Conservation (phyloP, 2,888 invertebrate genomes). For the Rapana venosa region DNA sequence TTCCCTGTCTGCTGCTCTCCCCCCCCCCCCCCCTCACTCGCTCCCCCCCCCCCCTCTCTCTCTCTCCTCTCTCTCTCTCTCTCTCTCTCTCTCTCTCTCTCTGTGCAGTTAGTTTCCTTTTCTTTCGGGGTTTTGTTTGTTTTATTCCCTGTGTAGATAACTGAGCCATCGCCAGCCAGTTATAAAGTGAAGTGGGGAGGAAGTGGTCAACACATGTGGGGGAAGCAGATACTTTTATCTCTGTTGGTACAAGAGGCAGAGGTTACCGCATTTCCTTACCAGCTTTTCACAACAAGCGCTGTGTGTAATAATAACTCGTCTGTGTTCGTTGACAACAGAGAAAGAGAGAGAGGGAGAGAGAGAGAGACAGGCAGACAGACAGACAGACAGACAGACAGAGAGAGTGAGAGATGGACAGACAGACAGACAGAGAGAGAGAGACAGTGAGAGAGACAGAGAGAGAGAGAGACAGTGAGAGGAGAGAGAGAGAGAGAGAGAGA, state of each 20-base stretch:
- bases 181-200: neutral
- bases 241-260: too few species aligned
- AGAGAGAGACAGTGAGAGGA: too few species aligned
- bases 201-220: too few species aligned
- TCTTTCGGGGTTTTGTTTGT: neutral
- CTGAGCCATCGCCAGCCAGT: too few species aligned
- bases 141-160: neutral
- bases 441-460: too few species aligned
- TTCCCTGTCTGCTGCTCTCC: too few species aligned
- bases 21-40: neutral
- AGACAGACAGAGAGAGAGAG: too few species aligned
- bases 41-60: neutral
- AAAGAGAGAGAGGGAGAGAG: neutral
- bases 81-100: neutral
- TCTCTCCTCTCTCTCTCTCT: constrained; percentile 2
- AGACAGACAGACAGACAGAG: neutral
- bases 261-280: too few species aligned
- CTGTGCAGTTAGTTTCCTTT: neutral
- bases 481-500: constrained; percentile 1
- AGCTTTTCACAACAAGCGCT: too few species aligned
- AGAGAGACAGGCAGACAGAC: neutral
- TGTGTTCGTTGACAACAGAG: neutral
- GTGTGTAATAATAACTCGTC: too few species aligned
- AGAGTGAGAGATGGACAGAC: too few species aligned
- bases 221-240: too few species aligned